Evolutionary conservation across 2,113 vertebrate genomes (phyloP).

Genomic region (Oceanites oceanicus): DNA sequence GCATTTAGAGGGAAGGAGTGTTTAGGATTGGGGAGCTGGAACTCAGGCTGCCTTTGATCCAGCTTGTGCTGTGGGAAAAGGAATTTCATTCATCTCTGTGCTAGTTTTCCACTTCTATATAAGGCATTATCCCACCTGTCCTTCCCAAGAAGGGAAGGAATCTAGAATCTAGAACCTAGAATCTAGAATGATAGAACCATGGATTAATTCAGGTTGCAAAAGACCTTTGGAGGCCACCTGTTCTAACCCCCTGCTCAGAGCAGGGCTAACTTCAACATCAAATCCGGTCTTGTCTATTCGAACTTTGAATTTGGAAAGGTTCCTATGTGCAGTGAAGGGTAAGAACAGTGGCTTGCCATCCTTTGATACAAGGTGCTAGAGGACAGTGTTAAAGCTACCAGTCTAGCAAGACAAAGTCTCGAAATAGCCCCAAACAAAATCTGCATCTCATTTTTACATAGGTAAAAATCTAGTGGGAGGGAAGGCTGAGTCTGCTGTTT

Average conservation of each 20-base stretch:
- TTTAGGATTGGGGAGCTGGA: not conserved
- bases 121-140: not conserved
- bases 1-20: not conserved
- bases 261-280: not conserved
- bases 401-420: not conserved
- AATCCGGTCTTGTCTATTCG: not conserved
- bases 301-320: not conserved
- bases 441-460: not conserved
- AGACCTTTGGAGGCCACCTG: not conserved
- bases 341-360: not conserved
- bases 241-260: not conserved
- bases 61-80: not conserved
- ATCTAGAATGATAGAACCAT: not conserved
- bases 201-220: not conserved
- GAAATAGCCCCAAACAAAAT: not conserved
- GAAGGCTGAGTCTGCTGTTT: not conserved
- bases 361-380: not conserved
- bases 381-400: not conserved
- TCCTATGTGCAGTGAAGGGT: not conserved
- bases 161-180: too few species aligned
- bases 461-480: not conserved
- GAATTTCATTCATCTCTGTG: not conserved
- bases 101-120: not conserved
- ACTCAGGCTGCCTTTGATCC: not conserved
- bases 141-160: not conserved